Evolutionary conservation across 2,797 vertebrate genomes (phyloP).

Genomic region (Acanthurus lineatus): DNA sequence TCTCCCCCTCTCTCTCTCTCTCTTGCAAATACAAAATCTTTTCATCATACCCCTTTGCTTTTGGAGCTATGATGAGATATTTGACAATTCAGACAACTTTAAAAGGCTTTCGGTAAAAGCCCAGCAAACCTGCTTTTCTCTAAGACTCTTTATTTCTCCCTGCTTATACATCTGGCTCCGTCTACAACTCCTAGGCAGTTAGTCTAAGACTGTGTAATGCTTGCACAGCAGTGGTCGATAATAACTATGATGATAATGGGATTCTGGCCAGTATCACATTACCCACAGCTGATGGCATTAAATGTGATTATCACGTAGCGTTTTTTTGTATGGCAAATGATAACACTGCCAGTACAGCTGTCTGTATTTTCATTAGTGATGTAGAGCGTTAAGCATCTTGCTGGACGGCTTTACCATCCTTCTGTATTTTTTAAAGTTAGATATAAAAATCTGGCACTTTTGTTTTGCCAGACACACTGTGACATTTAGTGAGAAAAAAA

Average conservation of each 20-base stretch:
- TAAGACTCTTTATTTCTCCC: constrained; percentile 1
- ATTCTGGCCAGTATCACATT: constrained; percentile 66
- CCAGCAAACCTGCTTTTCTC: constrained; percentile 25
- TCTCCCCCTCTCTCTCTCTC: neutral
- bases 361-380: constrained; percentile 48
- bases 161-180: constrained; percentile 43
- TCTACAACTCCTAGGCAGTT: constrained; percentile 36
- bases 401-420: constrained; percentile 31
- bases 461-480: neutral
- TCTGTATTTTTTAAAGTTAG: constrained; percentile 27
- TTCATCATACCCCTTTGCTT: constrained; percentile 2
- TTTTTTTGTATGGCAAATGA: constrained; percentile 42
- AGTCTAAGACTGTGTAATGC: constrained; percentile 39
- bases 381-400: constrained; percentile 19
- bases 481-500: constrained; percentile 15
- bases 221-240: constrained; percentile 67
- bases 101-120: constrained; percentile 38
- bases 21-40: constrained; percentile 9
- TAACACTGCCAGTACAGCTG: constrained; percentile 50
- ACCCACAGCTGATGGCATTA: constrained; percentile 67
- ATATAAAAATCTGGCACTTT: constrained; percentile 10
- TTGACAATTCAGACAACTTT: constrained; percentile 25
- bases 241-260: constrained; percentile 73
- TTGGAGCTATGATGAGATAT: neutral
- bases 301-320: constrained; percentile 64